Evolutionary conservation across 2,888 invertebrate genomes (phyloP).

Genomic region (Tenthredo livida): DNA sequence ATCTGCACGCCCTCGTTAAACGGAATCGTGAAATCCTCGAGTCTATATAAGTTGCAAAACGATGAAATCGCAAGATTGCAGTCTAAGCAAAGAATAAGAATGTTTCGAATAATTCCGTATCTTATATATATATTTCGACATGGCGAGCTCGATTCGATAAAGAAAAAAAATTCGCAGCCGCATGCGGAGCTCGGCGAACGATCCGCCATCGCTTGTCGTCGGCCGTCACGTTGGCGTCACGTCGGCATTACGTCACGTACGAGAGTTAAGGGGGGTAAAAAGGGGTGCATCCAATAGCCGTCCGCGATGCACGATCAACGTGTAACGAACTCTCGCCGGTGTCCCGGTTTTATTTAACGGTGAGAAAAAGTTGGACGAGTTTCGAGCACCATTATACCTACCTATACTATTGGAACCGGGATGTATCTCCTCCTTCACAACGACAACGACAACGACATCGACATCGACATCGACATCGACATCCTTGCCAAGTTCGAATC

Average conservation of each 20-base stretch:
- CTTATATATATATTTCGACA: not conserved
- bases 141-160: constrained; percentile 8
- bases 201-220: constrained; percentile 61
- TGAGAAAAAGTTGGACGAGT: constrained; percentile 77
- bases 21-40: not conserved
- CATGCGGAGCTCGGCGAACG: constrained; percentile 58
- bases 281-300: constrained; percentile 56
- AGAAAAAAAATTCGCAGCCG: constrained; percentile 68
- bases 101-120: constrained; percentile 2
- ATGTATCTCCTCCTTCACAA: constrained; percentile 58
- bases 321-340: constrained; percentile 68
- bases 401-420: constrained; percentile 10
- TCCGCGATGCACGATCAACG: constrained; percentile 62
- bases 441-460: constrained; percentile 51
- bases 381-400: constrained; percentile 64
- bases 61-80: not conserved
- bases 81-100: not conserved
- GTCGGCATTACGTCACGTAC: constrained; percentile 67
- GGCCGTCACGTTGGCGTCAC: constrained; percentile 65
- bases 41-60: not conserved
- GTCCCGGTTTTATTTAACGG: constrained; percentile 56
- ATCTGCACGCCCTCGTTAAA: constrained; percentile 2
- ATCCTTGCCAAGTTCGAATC: constrained; percentile 58
- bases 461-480: constrained; percentile 52
- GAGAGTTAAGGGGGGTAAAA: constrained; percentile 13